phyloP scores from a whole-genome alignment of 35 echinoderm and acorn worm species.

The Apostichopus japonicus region DNA sequence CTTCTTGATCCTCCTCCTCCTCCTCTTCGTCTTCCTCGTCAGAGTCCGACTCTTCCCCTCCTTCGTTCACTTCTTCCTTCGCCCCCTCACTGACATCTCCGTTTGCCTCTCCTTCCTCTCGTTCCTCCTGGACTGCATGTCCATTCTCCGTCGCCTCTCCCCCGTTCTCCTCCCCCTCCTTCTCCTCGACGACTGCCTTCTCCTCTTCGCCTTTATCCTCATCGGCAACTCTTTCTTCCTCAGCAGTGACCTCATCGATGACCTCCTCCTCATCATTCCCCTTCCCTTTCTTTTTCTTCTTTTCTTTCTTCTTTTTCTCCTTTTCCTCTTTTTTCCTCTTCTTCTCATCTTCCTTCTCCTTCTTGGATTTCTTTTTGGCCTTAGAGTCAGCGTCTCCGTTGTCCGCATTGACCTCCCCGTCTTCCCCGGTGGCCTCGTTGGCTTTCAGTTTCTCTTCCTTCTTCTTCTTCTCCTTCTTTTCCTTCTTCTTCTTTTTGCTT shows the following conservation, averaged over 20 bases:
- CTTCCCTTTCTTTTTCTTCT: slow-evolving; percentile 20
- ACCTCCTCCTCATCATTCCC: slow-evolving; percentile 2
- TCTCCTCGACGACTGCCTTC: not conserved
- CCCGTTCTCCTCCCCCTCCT: not conserved
- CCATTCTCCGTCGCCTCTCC: not conserved
- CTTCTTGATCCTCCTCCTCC: slow-evolving; percentile 1
- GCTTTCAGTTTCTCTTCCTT: slow-evolving; percentile 36
- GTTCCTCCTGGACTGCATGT: not conserved
- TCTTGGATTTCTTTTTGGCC: slow-evolving; percentile 27
- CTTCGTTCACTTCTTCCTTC: not conserved
- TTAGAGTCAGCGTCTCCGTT: slow-evolving; percentile 11
- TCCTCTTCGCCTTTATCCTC: not conserved
- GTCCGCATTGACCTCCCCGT: not conserved
- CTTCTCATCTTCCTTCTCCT: slow-evolving; percentile 36
- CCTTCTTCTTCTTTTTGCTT: slow-evolving; percentile 39
- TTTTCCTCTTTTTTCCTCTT: not conserved
- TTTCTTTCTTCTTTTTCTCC: slow-evolving; percentile 32
- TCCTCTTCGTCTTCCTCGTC: not conserved
- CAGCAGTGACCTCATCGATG: not conserved
- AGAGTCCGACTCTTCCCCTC: not conserved
- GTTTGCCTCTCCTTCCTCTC: not conserved
- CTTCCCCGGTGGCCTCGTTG: slow-evolving; percentile 1
- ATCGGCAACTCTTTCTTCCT: not conserved
- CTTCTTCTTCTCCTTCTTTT: slow-evolving; percentile 11
- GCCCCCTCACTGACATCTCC: not conserved